phyloP scores from a whole-genome alignment of 2,797 vertebrate genomes.

The Lepus oiostolus region DNA sequence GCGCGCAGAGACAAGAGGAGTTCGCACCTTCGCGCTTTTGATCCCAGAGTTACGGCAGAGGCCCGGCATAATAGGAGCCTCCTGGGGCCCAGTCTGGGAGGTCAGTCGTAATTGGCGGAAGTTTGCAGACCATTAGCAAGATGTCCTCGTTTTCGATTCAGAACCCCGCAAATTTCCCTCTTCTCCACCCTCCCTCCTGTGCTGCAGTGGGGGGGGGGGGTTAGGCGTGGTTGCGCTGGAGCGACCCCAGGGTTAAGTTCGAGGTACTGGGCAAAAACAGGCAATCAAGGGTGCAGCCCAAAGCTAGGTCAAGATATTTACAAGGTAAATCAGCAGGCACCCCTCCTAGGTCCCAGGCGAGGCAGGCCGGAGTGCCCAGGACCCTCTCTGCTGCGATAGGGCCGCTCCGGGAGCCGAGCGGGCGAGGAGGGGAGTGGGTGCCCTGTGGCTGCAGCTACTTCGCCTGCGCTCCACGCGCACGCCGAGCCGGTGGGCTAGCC shows the following conservation, averaged over 20 bases:
- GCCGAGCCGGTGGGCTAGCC: background rate
- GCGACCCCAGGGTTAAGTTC: constrained; percentile 60
- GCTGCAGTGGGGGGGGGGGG: background rate
- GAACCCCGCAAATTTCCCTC: constrained; percentile 81
- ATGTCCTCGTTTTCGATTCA: constrained; percentile 83
- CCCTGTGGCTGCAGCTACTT: background rate
- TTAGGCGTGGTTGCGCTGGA: background rate
- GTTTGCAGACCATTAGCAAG: constrained; percentile 89
- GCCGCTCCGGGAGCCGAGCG: background rate
- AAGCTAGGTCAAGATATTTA: background rate
- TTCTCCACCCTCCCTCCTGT: too few relatives aligned
- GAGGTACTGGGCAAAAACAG: background rate
- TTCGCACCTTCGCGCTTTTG: constrained; percentile 93
- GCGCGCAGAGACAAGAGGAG: constrained; percentile 89
- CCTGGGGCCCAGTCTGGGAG: constrained; percentile 90
- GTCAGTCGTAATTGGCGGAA: constrained; percentile 90
- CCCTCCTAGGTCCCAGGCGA: background rate
- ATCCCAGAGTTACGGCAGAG: constrained; percentile 89
- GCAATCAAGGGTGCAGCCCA: background rate
- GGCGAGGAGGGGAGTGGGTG: background rate
- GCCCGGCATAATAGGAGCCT: constrained; percentile 90
- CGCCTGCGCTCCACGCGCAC: background rate
- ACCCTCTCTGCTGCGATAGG: background rate
- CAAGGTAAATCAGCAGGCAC: background rate
- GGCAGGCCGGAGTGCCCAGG: background rate